Base-by-base conservation (phyloP, 2,797 vertebrate species). In the Arrhamphus sclerolepis region DNA sequence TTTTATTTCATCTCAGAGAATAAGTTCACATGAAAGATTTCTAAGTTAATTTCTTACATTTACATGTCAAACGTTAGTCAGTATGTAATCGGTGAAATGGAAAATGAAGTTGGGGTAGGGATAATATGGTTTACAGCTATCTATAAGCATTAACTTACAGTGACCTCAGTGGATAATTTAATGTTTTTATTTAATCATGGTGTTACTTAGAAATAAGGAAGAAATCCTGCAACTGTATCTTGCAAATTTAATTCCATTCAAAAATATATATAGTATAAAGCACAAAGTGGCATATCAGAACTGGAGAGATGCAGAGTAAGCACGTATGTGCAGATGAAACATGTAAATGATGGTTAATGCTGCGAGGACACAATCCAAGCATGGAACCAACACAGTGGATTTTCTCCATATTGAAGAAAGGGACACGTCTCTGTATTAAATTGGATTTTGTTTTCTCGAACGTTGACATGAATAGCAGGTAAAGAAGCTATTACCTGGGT, bases 1-100 rank as follows among this genome's bases (percentile, higher is more conserved):
- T 87, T 86, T 83, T n/a, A 72, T 29, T 75, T 74, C 39, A 72
- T 71, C 79, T 80, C 62, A 4, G 64, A 70, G 52, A 56, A 56
- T 56, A 66, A 73, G 29, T 28, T 71, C 31, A 69, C 6, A 20
- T 11, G 44, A 48, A 61, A 28, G 28, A 66, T 71, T 58, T 52
- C 46, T 47, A 28, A 76, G 47, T 59, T 63, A 50, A 70, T 58
- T 57, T 70, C 55, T 67, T 41, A 56, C 70, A 85, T 34, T 71
- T 46, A 62, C 20, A 53, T 77, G 72, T 70, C 40, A 51, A 58
- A 63, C 67, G 18, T 24, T n/a, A 41, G 60, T 66, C 19, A 61
- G 64, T 82, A 59, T 66, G 58, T 26, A 54, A 29, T 14, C 19
- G 51, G 7, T 28, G 43, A 49, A 54, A 55, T 50, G 26, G 41